Conservation (phyloP, 2,797 vertebrate species). For the Epinephelus malabaricus region DNA sequence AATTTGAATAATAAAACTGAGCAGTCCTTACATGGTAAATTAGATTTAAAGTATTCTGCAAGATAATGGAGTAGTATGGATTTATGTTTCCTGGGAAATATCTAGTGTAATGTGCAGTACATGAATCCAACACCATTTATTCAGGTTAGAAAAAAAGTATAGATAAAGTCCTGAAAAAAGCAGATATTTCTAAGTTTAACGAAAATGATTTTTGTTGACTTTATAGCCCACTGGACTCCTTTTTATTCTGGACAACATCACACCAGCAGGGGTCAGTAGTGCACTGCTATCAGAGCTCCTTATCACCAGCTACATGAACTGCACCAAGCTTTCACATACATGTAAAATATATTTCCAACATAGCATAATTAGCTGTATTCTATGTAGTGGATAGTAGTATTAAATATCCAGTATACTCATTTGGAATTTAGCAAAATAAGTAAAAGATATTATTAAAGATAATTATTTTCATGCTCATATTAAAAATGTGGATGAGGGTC, state of each 20-base stretch:
- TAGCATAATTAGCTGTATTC: neutral
- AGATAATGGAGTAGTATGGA: neutral
- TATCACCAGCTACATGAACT: neutral
- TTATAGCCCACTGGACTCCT: neutral
- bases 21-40: neutral
- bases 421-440: slow-evolving; percentile 4
- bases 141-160: neutral
- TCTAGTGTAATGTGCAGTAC: neutral
- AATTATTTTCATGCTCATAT: slow-evolving; percentile 51
- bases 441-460: slow-evolving; percentile 26
- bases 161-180: neutral
- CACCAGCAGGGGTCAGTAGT: slow-evolving; percentile 83
- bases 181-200: neutral
- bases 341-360: slow-evolving; percentile 1
- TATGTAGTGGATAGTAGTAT: neutral
- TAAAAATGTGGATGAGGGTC: slow-evolving; percentile 53
- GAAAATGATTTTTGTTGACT: neutral
- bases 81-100: slow-evolving; percentile 5
- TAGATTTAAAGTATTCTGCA: neutral
- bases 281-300: slow-evolving; percentile 55
- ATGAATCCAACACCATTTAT: neutral
- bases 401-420: neutral
- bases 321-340: slow-evolving; percentile 13
- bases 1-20: neutral
- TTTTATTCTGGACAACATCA: neutral